Evolutionary conservation across 2,113 vertebrate genomes (phyloP).

Genomic region (Diphyllodes magnificus): DNA sequence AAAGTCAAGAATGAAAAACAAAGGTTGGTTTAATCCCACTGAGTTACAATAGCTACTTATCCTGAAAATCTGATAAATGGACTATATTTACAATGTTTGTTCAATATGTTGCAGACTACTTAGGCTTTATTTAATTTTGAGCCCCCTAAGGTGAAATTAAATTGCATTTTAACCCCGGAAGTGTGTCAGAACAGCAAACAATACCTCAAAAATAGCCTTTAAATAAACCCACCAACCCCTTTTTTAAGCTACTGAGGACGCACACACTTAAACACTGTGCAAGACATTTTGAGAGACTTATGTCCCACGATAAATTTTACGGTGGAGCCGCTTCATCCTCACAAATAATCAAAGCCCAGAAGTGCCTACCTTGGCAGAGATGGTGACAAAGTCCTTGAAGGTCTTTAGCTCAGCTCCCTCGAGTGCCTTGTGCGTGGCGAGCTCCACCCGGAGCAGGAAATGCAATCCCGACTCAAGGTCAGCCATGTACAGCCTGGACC

Average conservation of each 20-base stretch:
- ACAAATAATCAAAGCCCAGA: constrained; percentile 8
- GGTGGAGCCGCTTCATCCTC: neutral
- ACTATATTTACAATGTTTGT: neutral
- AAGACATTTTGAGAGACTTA: neutral
- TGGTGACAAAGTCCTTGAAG: constrained; percentile 85
- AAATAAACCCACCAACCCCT: neutral
- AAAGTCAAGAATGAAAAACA: neutral
- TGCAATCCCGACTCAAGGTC: constrained; percentile 93
- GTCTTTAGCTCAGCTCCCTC: constrained; percentile 85
- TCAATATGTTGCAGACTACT: neutral
- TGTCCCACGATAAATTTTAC: neutral
- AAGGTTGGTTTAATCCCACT: neutral
- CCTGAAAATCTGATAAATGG: constrained; percentile 20
- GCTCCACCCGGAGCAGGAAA: constrained; percentile 88
- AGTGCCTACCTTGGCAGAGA: constrained; percentile 84
- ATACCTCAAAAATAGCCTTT: neutral
- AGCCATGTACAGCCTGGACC: constrained; percentile 83
- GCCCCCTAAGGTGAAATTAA: neutral
- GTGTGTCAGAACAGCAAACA: neutral
- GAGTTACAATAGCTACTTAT: constrained; percentile 14
- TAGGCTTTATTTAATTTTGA: constrained; percentile 30
- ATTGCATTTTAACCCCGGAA: neutral
- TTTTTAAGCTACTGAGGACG: neutral
- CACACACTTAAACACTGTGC: neutral
- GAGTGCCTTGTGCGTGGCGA: constrained; percentile 81